Evolutionary conservation across 2,797 vertebrate genomes (phyloP).

Genomic region (Crocodylus rhombifer): DNA sequence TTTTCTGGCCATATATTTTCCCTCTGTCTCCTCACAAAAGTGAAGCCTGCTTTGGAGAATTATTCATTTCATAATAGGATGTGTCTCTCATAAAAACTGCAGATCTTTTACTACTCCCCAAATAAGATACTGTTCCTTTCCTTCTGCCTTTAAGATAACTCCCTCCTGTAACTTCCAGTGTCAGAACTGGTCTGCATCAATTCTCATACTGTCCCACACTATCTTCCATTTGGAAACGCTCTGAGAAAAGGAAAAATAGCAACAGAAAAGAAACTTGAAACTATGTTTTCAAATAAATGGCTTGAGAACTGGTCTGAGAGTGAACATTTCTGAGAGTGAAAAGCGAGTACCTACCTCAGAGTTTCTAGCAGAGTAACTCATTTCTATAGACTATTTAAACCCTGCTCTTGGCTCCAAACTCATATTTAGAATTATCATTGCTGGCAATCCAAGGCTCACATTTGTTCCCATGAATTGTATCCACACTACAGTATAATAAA

Average conservation of each 20-base stretch:
- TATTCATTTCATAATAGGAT: background rate
- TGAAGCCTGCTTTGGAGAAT: background rate
- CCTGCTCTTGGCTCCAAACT: background rate
- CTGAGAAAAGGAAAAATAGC: background rate
- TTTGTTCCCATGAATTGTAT: background rate
- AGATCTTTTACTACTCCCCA: background rate
- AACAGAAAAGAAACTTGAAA: background rate
- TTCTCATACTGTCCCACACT: background rate
- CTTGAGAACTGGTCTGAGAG: background rate
- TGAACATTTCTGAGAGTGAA: background rate
- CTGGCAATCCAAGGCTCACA: background rate
- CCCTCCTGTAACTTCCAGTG: background rate
- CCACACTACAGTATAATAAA: background rate
- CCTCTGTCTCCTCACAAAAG: background rate
- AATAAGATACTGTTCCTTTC: background rate
- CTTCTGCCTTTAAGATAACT: background rate
- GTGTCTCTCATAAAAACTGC: background rate
- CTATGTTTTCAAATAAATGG: background rate
- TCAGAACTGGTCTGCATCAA: background rate
- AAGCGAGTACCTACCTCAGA: background rate
- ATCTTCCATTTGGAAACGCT: background rate
- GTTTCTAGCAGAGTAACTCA: background rate
- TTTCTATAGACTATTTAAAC: slow-evolving; percentile 39
- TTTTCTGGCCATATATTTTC: background rate
- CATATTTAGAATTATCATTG: slow-evolving; percentile 14